These are phyloP conservation scores for Bimastos eiseni DNA, from an alignment of 2,888 invertebrate species.

Conservation along the genomic window DNA sequence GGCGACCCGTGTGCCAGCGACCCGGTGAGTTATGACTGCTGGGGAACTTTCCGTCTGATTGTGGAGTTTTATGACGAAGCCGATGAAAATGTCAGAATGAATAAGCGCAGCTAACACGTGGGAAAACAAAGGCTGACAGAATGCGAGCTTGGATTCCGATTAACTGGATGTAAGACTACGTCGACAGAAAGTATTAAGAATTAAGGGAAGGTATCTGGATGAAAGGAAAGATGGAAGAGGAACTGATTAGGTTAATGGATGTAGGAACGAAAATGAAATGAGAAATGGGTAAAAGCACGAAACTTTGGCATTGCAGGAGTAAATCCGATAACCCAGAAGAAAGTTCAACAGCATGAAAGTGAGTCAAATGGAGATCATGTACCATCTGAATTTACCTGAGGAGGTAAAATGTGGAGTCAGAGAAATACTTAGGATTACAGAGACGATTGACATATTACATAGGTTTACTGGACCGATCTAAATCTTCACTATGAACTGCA, in stretches of 20 bases:
- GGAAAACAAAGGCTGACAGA: not conserved
- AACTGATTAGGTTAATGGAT: not conserved
- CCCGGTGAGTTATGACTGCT: not conserved
- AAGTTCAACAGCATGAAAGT: not conserved
- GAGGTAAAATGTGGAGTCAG: not conserved
- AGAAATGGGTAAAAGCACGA: not conserved
- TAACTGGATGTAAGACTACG: not conserved
- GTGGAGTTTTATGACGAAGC: not conserved
- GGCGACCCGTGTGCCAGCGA: not conserved
- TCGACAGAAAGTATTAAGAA: not conserved
- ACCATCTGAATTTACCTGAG: not conserved
- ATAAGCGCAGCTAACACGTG: not conserved
- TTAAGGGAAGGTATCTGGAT: not conserved
- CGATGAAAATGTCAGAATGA: constrained; percentile 2
- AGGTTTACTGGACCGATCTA: not conserved
- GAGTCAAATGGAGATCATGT: not conserved
- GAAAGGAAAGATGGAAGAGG: not conserved
- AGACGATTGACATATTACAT: not conserved
- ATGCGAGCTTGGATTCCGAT: not conserved
- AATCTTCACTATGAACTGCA: not conserved
- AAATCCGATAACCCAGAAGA: not conserved
- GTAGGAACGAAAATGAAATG: not conserved
- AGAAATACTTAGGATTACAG: not conserved
- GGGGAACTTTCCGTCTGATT: not conserved
- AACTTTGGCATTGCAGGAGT: not conserved